Base-by-base conservation (phyloP, 2,888 invertebrate species). In the Keiferia lycopersicella region DNA sequence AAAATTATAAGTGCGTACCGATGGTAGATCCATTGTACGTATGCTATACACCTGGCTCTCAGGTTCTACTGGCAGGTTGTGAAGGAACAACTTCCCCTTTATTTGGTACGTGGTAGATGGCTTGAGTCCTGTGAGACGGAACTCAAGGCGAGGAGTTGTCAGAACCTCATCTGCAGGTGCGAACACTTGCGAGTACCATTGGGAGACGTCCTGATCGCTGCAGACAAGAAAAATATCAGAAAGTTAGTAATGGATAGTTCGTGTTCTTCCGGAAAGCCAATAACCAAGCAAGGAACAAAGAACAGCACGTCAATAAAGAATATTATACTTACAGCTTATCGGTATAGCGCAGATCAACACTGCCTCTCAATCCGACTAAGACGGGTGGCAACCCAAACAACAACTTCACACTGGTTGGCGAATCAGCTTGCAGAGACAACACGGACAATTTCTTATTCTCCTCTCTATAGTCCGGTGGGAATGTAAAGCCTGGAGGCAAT, bases 141-240 rank as follows among this genome's bases (percentile, higher is more conserved):
- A 97, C 83, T 97, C 97, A 67, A 98, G 88, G 66, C 97, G 96
- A 6, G 96, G 95, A 7, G 97, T 97, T 0, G 96, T 96, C 65
- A 98, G 95, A 7, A 97, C 87, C 80, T 97, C 97, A 71, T 96
- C 95, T 0, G 96, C 96, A 12, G 97, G 97, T 0, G 97, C 96
- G 76, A 97, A 96, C 18, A 96, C 95, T 92, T 97, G 96, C 0
- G 95, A 94, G 71, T 95, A 94, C 98, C 98, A 98, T 7, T 93
- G 93, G 0, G 94, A 92, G 14, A 94, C 92, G 72, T 96, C 95
- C 66, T 93, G 93, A 70, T 94, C 94, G 16, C 94, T 94, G 71
- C 10, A 77, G 78, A 7, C 2, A 71, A 62, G 61, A 10, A 59
- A 58, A 67, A 39, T 18, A 20, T 16, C 6, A 14, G 41, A 41